phyloP scores from a whole-genome alignment of 37 sponge, comb jelly and placozoan species.

The Diacarnus erythraeanus region DNA sequence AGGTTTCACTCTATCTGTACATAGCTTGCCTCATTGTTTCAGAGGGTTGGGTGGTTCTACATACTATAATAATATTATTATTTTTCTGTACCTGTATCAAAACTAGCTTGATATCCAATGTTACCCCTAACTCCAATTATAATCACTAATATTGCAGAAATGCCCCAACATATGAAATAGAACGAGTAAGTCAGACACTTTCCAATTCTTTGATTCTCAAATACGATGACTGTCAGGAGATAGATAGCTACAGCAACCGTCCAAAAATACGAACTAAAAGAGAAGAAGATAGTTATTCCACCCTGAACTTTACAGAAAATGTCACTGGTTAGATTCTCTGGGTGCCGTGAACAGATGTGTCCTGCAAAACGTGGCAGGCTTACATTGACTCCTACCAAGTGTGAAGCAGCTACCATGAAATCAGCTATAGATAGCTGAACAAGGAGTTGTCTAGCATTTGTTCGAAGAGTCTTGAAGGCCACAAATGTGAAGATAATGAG shows the following conservation, averaged over 20 bases:
- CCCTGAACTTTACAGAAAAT: conserved; percentile 41
- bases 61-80: too few species aligned
- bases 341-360: background rate
- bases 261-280: conserved; percentile 53
- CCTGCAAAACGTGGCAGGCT: conserved; percentile 1
- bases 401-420: conserved; percentile 48
- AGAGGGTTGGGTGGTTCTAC: too few species aligned
- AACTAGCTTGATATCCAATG: conserved; percentile 27
- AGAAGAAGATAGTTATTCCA: conserved; percentile 32
- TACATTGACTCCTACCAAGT: conserved; percentile 42
- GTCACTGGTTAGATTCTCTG: background rate
- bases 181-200: conserved; percentile 14
- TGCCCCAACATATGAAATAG: conserved; percentile 60
- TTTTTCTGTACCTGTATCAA: conserved; percentile 33
- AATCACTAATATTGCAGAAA: conserved; percentile 17
- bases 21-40: too few species aligned
- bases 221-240: conserved; percentile 55
- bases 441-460: conserved; percentile 43
- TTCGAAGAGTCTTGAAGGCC: conserved; percentile 56
- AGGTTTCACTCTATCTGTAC: too few species aligned
- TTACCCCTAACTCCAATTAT: conserved; percentile 4
- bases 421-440: conserved; percentile 74
- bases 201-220: conserved; percentile 9
- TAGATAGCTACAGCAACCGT: conserved; percentile 62
- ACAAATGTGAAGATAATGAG: conserved; percentile 66